Conservation (phyloP, 2,113 vertebrate genomes). For the Mustela nigripes region DNA sequence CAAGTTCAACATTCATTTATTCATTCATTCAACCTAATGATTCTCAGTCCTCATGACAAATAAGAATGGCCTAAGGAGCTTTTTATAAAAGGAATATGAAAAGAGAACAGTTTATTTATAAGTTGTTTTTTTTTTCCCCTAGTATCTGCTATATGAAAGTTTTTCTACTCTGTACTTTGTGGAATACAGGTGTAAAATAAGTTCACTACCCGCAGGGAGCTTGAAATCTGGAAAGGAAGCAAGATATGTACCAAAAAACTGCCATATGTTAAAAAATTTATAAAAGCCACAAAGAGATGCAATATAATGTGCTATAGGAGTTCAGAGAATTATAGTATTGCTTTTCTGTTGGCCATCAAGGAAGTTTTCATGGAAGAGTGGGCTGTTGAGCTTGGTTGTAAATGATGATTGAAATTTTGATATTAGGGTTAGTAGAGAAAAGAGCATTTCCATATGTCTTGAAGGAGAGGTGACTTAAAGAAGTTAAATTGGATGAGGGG, state of each 20-base stretch:
- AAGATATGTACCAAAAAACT: neutral
- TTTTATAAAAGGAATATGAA: neutral
- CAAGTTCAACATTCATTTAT: neutral
- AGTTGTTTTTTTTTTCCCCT: neutral
- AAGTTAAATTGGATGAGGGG: neutral
- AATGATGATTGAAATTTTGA: neutral
- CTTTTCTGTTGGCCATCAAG: neutral
- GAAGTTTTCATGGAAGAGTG: neutral
- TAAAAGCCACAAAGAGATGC: neutral
- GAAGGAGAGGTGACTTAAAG: neutral
- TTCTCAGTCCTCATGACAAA: neutral
- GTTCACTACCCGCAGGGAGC: neutral
- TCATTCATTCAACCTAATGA: constrained; percentile 5
- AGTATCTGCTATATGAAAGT: neutral
- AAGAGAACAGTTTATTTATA: neutral
- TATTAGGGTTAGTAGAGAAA: neutral
- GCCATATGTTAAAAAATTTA: neutral
- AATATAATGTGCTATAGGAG: neutral
- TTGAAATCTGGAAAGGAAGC: constrained; percentile 2
- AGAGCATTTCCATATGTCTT: neutral
- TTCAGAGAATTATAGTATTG: neutral
- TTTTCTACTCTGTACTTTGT: neutral
- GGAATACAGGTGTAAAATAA: neutral
- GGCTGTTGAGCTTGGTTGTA: neutral
- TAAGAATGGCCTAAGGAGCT: neutral